A percentile compares a stretch with the other conserved stretches of the same genome.
Conservation (phyloP, 1,140 invertebrate genomes). For the Tribolium madens region DNA sequence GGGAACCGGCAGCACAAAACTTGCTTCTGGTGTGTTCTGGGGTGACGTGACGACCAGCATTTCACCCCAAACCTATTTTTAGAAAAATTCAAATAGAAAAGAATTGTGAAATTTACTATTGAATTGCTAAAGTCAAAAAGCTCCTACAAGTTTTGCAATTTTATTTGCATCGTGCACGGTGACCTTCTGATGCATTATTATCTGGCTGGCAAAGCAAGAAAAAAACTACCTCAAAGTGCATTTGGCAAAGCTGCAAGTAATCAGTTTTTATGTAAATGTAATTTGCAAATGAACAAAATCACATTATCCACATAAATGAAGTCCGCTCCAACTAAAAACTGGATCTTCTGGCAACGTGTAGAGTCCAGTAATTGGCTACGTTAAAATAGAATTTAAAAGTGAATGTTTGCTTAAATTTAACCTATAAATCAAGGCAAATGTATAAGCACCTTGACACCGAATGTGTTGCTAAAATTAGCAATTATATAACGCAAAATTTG, state of each 20-base stretch:
- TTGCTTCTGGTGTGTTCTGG: background rate
- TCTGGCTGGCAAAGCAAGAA: conserved; percentile 1
- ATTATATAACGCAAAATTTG: conserved; percentile 29
- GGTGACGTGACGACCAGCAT: conserved; percentile 8
- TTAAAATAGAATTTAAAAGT: conserved; percentile 37
- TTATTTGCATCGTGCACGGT: background rate
- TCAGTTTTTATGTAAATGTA: conserved; percentile 34
- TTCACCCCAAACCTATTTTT: background rate
- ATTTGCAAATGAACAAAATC: conserved; percentile 33
- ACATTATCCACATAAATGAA: conserved; percentile 16
- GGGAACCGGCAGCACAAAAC: conserved; percentile 29
- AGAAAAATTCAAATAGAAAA: background rate
- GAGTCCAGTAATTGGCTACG: conserved; percentile 7
- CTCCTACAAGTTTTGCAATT: background rate
- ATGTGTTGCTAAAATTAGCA: conserved; percentile 43
- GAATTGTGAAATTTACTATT: no score
- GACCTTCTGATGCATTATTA: background rate
- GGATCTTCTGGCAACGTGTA: conserved; percentile 2
- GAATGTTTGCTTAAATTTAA: conserved; percentile 39
- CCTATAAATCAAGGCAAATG: conserved; percentile 38
- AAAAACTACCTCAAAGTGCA: conserved; percentile 19
- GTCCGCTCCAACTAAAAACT: background rate
- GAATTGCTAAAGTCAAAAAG: background rate
- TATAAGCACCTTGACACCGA: conserved; percentile 44
- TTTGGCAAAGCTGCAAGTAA: conserved; percentile 21